Conservation (phyloP, 1,140 invertebrate species). For the Leptonema lineaticorne region DNA sequence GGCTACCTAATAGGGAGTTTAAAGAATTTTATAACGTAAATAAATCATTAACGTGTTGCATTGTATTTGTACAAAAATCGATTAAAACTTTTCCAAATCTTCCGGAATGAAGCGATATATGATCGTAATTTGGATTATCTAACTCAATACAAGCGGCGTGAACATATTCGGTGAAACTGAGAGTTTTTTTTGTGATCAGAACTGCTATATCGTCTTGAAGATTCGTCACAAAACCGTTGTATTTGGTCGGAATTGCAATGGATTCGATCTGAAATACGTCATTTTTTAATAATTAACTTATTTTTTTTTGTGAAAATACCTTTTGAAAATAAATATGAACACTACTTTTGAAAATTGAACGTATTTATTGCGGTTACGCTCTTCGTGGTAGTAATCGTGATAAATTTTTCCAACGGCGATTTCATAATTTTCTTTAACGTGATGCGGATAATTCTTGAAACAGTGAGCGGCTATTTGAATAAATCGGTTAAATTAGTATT, state of each 20-base stretch:
- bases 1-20: constrained; percentile 14
- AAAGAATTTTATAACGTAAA: background rate
- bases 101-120: too few relatives aligned
- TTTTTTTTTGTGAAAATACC: background rate
- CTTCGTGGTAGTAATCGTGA: background rate
- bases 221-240: background rate
- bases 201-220: background rate
- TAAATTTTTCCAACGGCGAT: background rate
- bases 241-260: background rate
- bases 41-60: background rate
- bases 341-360: background rate
- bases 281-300: background rate
- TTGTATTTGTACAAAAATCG: background rate
- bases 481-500: background rate
- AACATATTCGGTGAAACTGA: background rate
- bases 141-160: background rate
- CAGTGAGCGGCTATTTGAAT: background rate
- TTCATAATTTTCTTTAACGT: background rate
- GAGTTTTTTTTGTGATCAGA: background rate
- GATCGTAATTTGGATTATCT: background rate
- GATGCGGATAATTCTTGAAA: background rate
- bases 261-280: background rate
- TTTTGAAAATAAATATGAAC: background rate
- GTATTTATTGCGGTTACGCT: background rate
- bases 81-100: constrained; percentile 23